phyloP scores from a whole-genome alignment of 1,140 invertebrate species.

The Drosophila eugracilis region DNA sequence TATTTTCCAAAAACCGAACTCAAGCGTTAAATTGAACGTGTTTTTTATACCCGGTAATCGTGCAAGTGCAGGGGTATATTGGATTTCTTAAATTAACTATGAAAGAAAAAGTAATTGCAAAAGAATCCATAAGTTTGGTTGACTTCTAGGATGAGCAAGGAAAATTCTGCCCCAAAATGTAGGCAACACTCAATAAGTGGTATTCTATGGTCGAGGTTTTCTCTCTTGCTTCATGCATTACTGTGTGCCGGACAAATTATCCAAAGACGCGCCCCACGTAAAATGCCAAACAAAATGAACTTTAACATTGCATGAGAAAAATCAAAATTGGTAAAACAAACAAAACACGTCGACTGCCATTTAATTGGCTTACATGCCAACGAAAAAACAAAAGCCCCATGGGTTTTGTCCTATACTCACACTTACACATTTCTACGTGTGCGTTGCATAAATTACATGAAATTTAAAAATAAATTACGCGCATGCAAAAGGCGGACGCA shows the following conservation, averaged over 20 bases:
- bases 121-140: too few species aligned
- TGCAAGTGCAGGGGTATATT: background rate
- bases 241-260: conserved; percentile 59
- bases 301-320: conserved; percentile 59
- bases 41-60: conserved; percentile 11
- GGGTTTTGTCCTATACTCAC: conserved; percentile 20
- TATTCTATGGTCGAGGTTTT: background rate
- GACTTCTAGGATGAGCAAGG: too few species aligned
- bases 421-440: conserved; percentile 34
- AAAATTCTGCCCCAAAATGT: background rate
- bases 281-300: conserved; percentile 70
- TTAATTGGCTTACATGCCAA: conserved; percentile 70
- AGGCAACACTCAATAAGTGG: background rate
- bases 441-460: conserved; percentile 69
- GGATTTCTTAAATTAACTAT: too few species aligned
- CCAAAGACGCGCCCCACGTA: conserved; percentile 49
- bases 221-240: background rate
- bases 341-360: conserved; percentile 72
- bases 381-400: conserved; percentile 27
- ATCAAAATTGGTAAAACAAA: conserved; percentile 69
- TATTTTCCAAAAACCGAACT: conserved; percentile 63
- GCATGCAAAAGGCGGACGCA: conserved; percentile 59
- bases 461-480: conserved; percentile 78
- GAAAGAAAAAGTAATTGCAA: too few species aligned
- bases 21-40: conserved; percentile 75